A percentile compares a stretch with the other conserved stretches of the same genome.
phyloP scores from a whole-genome alignment of 2,113 vertebrate species.

The Mastomys coucha region DNA sequence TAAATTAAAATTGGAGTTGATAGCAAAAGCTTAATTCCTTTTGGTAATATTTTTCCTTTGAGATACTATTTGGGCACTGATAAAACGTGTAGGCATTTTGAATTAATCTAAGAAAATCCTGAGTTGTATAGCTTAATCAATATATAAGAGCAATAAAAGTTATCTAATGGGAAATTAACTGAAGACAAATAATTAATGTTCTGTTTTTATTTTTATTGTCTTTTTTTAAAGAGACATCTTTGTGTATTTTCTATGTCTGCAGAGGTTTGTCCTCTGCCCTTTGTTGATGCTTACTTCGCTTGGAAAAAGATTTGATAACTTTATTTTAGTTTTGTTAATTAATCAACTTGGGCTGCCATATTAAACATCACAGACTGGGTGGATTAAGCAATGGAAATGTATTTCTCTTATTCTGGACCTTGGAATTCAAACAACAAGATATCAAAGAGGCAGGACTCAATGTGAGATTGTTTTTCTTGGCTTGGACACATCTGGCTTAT shows the following conservation, averaged over 20 bases:
- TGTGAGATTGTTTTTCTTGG: neutral
- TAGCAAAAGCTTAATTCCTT: constrained; percentile 41
- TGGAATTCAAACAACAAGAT: neutral
- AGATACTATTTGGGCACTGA: constrained; percentile 14
- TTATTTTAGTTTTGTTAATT: neutral
- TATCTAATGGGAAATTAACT: constrained; percentile 57
- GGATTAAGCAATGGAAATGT: neutral
- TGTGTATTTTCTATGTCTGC: neutral
- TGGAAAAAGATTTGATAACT: constrained; percentile 12
- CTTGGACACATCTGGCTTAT: neutral
- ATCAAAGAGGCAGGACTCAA: neutral
- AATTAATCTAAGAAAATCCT: constrained; percentile 63
- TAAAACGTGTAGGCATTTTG: constrained; percentile 46
- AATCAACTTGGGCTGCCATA: neutral
- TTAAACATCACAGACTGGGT: neutral
- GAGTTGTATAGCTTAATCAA: constrained; percentile 51
- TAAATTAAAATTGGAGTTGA: neutral
- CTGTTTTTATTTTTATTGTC: neutral
- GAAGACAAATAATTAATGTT: constrained; percentile 36
- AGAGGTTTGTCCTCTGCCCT: neutral
- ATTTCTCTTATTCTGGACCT: neutral
- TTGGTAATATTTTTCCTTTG: constrained; percentile 41
- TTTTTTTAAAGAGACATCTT: neutral
- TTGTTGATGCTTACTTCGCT: constrained; percentile 11
- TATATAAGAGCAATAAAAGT: neutral